A percentile compares a stretch with the other conserved stretches of the same genome.
Conservation (phyloP, 2,113 vertebrate species). For the cattle (Bos taurus) region ARS-UCD2.0 NC_037331.1:45977501-45978000, state of each 20-base stretch:
- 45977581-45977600: neutral
- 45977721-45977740: neutral
- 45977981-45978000: neutral
- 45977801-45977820: conserved; percentile 27
- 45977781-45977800: conserved; percentile 31
- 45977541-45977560: neutral
- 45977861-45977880: neutral
- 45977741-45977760: neutral
- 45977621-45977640: neutral
- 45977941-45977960: neutral
- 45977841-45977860: neutral
- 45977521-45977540: neutral
- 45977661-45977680: neutral
- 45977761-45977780: neutral
- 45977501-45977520: neutral
- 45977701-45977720: neutral
- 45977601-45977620: neutral
- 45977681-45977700: neutral
- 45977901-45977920: neutral
- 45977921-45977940: neutral
- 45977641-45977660: neutral
- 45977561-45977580: neutral
- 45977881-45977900: neutral
- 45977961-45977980: neutral
- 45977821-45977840: neutral